Conservation (phyloP, 2,113 vertebrate species). For the Dasyurus viverrinus region DNA sequence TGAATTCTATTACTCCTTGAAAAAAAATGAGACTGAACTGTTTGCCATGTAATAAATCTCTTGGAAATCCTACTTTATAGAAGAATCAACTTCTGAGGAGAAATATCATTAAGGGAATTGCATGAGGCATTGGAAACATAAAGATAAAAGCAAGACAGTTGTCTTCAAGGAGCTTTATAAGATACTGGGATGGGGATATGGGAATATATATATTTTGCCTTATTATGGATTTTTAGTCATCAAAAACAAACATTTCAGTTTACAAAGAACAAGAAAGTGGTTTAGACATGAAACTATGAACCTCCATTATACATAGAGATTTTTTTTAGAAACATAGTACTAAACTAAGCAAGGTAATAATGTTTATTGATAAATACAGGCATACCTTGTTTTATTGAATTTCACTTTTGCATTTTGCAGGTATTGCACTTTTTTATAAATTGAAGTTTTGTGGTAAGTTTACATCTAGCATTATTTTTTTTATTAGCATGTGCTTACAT, state of each 20-base stretch:
- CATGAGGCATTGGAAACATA: neutral
- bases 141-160: neutral
- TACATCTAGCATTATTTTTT: neutral
- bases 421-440: neutral
- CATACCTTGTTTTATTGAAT: neutral
- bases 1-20: slow-evolving; percentile 26
- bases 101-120: slow-evolving; percentile 6
- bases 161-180: neutral
- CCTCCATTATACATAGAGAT: neutral
- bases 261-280: neutral
- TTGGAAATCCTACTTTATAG: slow-evolving; percentile 47
- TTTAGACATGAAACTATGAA: neutral
- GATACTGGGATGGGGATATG: neutral
- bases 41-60: slow-evolving; percentile 37
- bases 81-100: neutral
- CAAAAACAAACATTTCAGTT: neutral
- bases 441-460: neutral
- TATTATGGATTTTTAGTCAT: neutral
- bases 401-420: neutral
- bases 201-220: neutral
- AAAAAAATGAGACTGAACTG: slow-evolving; percentile 29
- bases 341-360: neutral
- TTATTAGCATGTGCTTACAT: neutral
- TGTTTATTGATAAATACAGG: neutral
- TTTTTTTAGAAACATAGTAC: neutral